A percentile compares a stretch with the other conserved stretches of the same genome.
Conservation (phyloP, 2,888 invertebrate genomes). For the Nomada ferruginata region DNA sequence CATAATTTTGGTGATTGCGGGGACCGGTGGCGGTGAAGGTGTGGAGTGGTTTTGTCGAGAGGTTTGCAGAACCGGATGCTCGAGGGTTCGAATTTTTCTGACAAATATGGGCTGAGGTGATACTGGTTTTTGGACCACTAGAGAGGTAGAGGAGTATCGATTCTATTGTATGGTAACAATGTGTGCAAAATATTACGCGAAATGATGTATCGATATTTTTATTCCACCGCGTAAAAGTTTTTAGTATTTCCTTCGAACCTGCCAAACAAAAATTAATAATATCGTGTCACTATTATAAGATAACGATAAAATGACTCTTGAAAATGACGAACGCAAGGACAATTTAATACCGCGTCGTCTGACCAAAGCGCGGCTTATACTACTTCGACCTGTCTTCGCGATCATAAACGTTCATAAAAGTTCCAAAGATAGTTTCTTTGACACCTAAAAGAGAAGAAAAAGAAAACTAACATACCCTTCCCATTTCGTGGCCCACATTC, state of each 20-base stretch:
- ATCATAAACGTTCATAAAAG: background rate
- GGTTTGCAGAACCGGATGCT: background rate
- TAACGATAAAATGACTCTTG: too few species aligned
- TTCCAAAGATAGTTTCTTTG: background rate
- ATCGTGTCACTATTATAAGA: too few species aligned
- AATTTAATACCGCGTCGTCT: background rate
- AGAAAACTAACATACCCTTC: background rate
- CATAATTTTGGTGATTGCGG: constrained; percentile 12
- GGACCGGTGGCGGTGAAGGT: background rate
- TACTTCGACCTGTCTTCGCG: background rate
- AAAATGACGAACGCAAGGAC: too few species aligned
- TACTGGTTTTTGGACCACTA: background rate
- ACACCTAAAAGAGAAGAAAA: background rate
- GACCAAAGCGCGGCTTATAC: background rate
- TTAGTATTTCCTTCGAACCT: too few species aligned
- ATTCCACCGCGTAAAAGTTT: too few species aligned
- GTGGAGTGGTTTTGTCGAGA: background rate
- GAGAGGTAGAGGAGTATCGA: too few species aligned
- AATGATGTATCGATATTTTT: too few species aligned
- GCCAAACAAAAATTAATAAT: too few species aligned
- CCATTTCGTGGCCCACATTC: constrained; percentile 8
- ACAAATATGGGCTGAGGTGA: background rate
- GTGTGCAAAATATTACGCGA: too few species aligned
- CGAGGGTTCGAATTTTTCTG: background rate
- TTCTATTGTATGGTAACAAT: too few species aligned